Evolutionary conservation across 1,140 invertebrate genomes (phyloP), one percentile per base, ranked within the genome.

Genomic region (Cephus cinctus): DNA sequence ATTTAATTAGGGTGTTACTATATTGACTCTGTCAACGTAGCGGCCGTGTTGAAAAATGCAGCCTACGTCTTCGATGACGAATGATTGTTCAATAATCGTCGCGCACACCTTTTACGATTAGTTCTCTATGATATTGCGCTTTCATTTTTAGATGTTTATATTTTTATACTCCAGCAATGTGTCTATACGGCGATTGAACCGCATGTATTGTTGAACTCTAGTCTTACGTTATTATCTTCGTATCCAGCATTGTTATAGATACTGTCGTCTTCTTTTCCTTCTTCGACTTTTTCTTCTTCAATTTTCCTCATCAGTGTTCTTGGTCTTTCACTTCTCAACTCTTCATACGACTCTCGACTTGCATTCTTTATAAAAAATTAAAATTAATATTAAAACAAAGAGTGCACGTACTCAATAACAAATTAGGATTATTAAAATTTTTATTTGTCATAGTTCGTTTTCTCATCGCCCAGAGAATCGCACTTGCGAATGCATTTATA

Each of bases 191-290:
- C 56, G 57, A 67, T 61, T 62, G 57, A 61, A 66, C 59, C 63
- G 65, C 65, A 69, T 68, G 71, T 75, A 73, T 75, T 71, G 63
- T 71, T 73, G 62, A 74, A 73, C 59, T 74, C 71, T 76, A 76
- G 73, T 76, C 73, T 72, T 72, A 67, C 43, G 57, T 71, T 75
- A 74, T 63, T 59, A 47, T 60, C 44, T 57, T 63, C 43, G 51
- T 55, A 36, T 52, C 46, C 50, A 67, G 59, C 36, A 41, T 30
- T 11, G 27, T 59, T 64, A 59, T 39, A 56, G 56, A n/a, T 39
- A 57, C 57, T 59, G 54, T 48, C 30, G 50, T 58, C 47, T 45
- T 14, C 20, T 12, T 12, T 1, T 18, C 21, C 19, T 18, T 20
- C 38, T n/a, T 27, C 25, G n/a, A 8, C 25, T 8, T 27, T n/a